A percentile compares a stretch with the other conserved stretches of the same genome.
Conservation (phyloP, 2,888 invertebrate species). For the Bellardia bayeri region DNA sequence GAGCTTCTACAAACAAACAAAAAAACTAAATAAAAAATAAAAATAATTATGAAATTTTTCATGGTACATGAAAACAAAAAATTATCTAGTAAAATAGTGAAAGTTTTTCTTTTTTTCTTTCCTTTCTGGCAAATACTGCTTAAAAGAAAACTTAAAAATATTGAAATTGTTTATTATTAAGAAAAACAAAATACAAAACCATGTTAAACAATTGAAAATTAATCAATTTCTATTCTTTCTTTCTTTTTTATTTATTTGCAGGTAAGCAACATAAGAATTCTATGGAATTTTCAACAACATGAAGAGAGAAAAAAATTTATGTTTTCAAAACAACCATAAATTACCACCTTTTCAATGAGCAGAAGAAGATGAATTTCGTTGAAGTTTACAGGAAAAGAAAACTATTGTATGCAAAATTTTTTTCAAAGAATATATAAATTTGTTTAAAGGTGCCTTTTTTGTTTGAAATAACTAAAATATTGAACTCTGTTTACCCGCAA, state of each 20-base stretch:
- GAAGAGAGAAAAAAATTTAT: constrained; percentile 57
- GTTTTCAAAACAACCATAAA: constrained; percentile 72
- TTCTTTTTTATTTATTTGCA: constrained; percentile 61
- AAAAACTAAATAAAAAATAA: background rate
- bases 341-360: constrained; percentile 39
- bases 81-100: constrained; percentile 68
- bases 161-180: constrained; percentile 38
- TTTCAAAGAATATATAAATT: background rate
- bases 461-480: constrained; percentile 5
- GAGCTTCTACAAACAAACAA: constrained; percentile 18
- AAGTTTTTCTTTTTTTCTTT: constrained; percentile 49
- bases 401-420: constrained; percentile 55
- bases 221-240: constrained; percentile 73
- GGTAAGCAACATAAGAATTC: constrained; percentile 64
- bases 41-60: constrained; percentile 71
- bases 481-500: constrained; percentile 1
- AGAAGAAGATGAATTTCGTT: constrained; percentile 22
- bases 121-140: background rate
- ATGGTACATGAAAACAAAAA: constrained; percentile 63
- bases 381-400: constrained; percentile 13
- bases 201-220: constrained; percentile 72
- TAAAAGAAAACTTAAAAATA: constrained; percentile 28
- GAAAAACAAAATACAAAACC: constrained; percentile 16
- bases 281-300: constrained; percentile 45
- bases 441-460: background rate